phyloP scores from a whole-genome alignment of 2,113 vertebrate species.

The Shinisaurus crocodilurus region DNA sequence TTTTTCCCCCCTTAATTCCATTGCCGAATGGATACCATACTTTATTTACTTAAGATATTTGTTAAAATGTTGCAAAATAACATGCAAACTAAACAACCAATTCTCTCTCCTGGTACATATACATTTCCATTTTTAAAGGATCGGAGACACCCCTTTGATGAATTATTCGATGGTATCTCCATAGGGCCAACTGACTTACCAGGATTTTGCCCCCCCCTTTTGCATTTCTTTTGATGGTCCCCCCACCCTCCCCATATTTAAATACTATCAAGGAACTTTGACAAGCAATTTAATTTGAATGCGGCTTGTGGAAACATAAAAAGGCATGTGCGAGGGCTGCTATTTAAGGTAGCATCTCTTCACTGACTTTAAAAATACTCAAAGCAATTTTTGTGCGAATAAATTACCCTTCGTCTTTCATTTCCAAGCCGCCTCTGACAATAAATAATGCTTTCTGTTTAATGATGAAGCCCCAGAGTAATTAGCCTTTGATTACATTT shows the following conservation, averaged over 20 bases:
- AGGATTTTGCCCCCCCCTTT: not conserved
- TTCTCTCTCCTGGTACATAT: conserved; percentile 47
- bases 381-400: conserved; percentile 53
- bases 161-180: conserved; percentile 51
- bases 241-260: conserved; percentile 20
- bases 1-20: no score
- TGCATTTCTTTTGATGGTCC: conserved; percentile 41
- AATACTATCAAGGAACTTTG: conserved; percentile 64
- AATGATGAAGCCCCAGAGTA: conserved; percentile 24
- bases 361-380: conserved; percentile 51
- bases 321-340: conserved; percentile 29
- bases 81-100: conserved; percentile 47
- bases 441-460: conserved; percentile 54
- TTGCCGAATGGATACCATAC: not conserved
- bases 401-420: conserved; percentile 44
- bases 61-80: conserved; percentile 15
- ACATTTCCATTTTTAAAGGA: conserved; percentile 53
- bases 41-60: conserved; percentile 38
- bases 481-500: conserved; percentile 47
- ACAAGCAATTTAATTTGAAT: conserved; percentile 66
- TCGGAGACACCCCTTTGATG: conserved; percentile 57
- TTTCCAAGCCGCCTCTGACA: conserved; percentile 24
- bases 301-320: conserved; percentile 44
- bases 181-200: conserved; percentile 25
- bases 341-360: conserved; percentile 50